Conservation (phyloP, 1,140 invertebrate genomes). For the Diprion similis region DNA sequence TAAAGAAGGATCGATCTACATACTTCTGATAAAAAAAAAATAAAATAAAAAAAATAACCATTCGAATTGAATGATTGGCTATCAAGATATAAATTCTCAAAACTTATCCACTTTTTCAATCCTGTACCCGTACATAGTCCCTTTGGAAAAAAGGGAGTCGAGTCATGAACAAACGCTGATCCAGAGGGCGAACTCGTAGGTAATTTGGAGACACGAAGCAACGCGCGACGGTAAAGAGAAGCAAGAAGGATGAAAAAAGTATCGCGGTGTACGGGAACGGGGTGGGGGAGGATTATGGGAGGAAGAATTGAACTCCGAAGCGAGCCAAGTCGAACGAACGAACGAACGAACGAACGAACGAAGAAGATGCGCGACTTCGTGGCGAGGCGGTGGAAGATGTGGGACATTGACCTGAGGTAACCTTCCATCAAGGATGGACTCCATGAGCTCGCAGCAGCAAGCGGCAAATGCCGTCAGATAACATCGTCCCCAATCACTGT, state of each 20-base stretch:
- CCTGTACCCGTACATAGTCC: too few species aligned
- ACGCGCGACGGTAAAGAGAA: conserved; percentile 18
- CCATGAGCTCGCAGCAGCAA: conserved; percentile 9
- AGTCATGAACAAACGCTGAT: too few species aligned
- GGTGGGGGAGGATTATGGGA: conserved; percentile 35
- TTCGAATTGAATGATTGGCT: too few species aligned
- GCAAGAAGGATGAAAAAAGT: background rate
- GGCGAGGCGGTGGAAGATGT: conserved; percentile 48
- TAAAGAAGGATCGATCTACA: too few species aligned
- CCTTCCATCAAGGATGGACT: conserved; percentile 61
- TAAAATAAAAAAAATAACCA: too few species aligned
- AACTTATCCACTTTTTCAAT: too few species aligned
- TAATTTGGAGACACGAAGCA: too few species aligned
- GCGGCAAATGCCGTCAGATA: background rate
- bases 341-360: conserved; percentile 37
- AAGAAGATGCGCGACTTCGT: conserved; percentile 56
- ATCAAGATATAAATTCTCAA: too few species aligned
- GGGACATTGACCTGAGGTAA: conserved; percentile 60
- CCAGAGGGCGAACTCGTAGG: too few species aligned
- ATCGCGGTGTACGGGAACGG: conserved; percentile 35
- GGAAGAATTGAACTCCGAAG: conserved; percentile 26
- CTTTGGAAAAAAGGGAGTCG: too few species aligned
- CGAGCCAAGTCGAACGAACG: conserved; percentile 43
- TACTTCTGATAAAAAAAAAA: too few species aligned
- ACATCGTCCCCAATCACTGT: background rate